These are phyloP conservation scores for Natator depressus DNA, from an alignment of 2,113 vertebrate species.

Conservation along the genomic window DNA sequence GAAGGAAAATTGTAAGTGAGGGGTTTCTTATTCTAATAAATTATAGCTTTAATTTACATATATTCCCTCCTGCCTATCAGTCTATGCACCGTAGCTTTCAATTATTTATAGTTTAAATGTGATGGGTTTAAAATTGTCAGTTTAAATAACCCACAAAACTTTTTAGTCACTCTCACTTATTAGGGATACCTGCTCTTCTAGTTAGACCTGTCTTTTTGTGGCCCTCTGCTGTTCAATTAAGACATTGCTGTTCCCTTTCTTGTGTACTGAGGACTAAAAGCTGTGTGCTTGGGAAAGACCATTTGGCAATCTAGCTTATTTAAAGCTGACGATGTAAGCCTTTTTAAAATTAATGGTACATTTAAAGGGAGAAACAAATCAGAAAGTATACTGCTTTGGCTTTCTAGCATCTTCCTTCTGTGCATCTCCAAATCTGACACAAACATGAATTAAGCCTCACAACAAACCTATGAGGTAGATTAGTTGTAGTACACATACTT, in stretches of 20 bases:
- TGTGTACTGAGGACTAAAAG: neutral
- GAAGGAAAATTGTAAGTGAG: neutral
- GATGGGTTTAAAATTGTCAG: neutral
- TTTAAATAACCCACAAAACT: neutral
- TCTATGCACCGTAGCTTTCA: neutral
- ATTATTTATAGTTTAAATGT: neutral
- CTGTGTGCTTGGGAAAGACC: neutral
- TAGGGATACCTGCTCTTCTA: neutral
- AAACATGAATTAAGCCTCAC: neutral
- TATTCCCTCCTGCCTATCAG: neutral
- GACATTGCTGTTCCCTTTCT: neutral
- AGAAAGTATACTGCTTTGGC: neutral
- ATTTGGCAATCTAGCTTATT: neutral
- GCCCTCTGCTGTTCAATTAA: conserved; percentile 60
- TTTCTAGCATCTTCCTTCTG: neutral
- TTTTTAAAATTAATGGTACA: neutral
- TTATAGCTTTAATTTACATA: neutral
- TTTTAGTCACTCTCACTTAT: neutral
- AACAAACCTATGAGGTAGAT: neutral
- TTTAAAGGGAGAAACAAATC: neutral
- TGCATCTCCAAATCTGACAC: neutral
- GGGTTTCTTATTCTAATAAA: neutral
- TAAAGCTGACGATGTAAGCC: neutral
- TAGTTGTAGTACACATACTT: neutral
- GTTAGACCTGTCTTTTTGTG: conserved; percentile 23